Base-by-base conservation (phyloP, 2,888 invertebrate species). In the Morpho helenor region DNA sequence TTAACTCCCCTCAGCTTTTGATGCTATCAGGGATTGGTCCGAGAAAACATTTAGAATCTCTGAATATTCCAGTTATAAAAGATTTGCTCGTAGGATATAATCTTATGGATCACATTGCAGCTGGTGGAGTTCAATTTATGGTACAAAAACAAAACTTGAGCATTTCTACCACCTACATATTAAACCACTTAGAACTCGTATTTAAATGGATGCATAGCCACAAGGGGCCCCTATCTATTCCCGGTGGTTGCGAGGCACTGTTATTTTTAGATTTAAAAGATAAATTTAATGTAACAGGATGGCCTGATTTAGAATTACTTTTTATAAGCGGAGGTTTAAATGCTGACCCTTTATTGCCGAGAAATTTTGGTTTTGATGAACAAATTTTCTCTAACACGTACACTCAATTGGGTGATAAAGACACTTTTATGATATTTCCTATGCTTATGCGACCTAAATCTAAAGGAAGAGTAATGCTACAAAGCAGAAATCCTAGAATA, bases 11-110 rank as follows among this genome's bases (percentile, higher is more conserved):
- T 0, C 95, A 96, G 75, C 74, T 97, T 7, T 82, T 97, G 16
- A 94, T 96, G 94, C 78, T 96, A 10, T 96, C 96, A 3, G 97
- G 96, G 4, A 92, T 96, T 7, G 95, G 95, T 1, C 94, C 94
- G 0, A 89, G 77, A 60, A 80, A 88, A 41, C 93, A 94, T 71
- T 82, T 95, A 52, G 82, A 89, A 60, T 79, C 91, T 2, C 72
- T 92, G 60, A 89, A 90, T 47, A 93, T 94, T 45, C 80, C 91
- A 2, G 84, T 92, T 0, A 67, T 93, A 0, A 84, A 88, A 70
- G 91, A 94, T 75, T 82, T 93, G 42, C 91, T 90, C 7, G 94
- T 95, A 0, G 95, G 95, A 2, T 88, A 93, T 62, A 94, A 94
- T 71, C 79, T 95, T 5, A 94, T 94, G 91, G 95, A 95, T 70